Evolutionary conservation across 2,113 vertebrate genomes (phyloP).

Genomic region (Gymnogyps californianus): DNA sequence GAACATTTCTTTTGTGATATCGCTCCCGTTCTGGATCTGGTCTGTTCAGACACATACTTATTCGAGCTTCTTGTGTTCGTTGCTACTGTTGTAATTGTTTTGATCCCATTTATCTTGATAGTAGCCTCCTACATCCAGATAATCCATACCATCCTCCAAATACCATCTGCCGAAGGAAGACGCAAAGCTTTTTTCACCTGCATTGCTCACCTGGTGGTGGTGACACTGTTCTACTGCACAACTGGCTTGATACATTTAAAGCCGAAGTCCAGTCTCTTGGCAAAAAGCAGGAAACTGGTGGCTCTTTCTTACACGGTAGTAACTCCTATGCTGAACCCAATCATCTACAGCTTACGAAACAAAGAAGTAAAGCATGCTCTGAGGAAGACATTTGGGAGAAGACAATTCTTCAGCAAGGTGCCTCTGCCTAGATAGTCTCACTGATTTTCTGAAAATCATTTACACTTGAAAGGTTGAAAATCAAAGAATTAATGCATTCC

Average conservation of each 20-base stretch:
- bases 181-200: background rate
- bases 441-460: background rate
- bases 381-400: background rate
- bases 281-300: background rate
- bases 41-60: background rate
- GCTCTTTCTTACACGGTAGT: background rate
- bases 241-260: background rate
- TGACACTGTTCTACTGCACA: background rate
- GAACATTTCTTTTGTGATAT: background rate
- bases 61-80: background rate
- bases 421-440: background rate
- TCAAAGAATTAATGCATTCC: background rate
- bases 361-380: constrained; percentile 9
- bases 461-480: background rate
- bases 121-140: background rate
- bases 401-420: background rate
- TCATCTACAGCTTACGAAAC: background rate
- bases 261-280: background rate
- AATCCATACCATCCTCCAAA: background rate
- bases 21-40: background rate
- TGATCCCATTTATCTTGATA: background rate
- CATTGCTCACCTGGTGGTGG: background rate
- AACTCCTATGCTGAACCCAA: constrained; percentile 3
- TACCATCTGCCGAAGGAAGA: background rate
- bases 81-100: background rate